Evolutionary conservation across 2,888 invertebrate species (phyloP), one percentile per base, ranked within the genome.

Genomic region (Mythimna pallens): DNA sequence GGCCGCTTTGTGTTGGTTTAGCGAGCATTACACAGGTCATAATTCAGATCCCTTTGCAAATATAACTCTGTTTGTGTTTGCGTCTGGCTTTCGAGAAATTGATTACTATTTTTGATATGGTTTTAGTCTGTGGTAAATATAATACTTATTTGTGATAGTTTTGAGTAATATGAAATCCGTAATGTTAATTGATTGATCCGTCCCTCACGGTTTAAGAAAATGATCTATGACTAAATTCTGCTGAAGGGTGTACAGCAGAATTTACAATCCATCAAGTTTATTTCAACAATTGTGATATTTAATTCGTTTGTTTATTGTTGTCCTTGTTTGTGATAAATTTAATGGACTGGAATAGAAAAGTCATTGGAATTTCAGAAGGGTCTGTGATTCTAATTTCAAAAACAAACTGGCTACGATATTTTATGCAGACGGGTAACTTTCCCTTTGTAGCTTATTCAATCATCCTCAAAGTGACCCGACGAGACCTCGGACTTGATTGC

Each of bases 351-450:
- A 58, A 59, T 64, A 47, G 10, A 81, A 62, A 76, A 58, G 17
- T 36, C 36, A 57, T 58, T 55, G 63, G 12, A 12, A 57, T 10
- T 40, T 57, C 47, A 50, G 52, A 76, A 81, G 43, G 68, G 50
- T 58, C 36, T 54, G 43, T 64, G 67, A 78, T 78, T 72, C 72
- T 82, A 55, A 80, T 80, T 71, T 55, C 69, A 78, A 69, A 70
- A 80, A 82, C 62, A 72, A 77, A 82, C 68, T 54, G 58, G 6
- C 40, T 52, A 17, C 30, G 50, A 65, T 73, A 59, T 78, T 80
- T 80, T 78, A 82, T 80, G 65, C 57, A 78, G 78, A 73, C 69
- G 57, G 63, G 63, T 69, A 72, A 80, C 73, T 80, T 73, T 78
- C 72, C 72, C 72, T 78, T 69, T 64, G 78, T 57, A 57, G 59